Base-by-base conservation (phyloP, 2,113 vertebrate genomes). In the Cinclus cinclus region DNA sequence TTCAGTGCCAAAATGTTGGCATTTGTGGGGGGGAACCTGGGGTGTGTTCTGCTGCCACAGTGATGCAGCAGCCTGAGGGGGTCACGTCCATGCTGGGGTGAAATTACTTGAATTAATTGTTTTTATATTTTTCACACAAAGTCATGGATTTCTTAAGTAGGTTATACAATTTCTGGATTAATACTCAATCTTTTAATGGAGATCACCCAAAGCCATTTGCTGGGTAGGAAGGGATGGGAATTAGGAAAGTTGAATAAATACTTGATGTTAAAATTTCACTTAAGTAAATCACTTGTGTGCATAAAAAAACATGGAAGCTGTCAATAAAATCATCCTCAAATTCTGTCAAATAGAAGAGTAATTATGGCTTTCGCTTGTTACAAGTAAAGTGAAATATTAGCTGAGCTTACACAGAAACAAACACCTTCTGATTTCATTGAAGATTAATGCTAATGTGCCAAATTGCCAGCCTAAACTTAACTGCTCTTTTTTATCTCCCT, bases 401-500 rank as follows among this genome's bases (percentile, higher is more conserved):
- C 86, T 37, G 59, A 88, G 90, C 89, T 91, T 47, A 23, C 76
- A 44, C 77, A 46, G 74, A 92, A 82, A 88, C 79, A 88, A 94
- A 94, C 96, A 89, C 64, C 95, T 89, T 80, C 87, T 87, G 96
- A 94, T 95, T 97, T 87, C 84, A 47, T 30, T 83, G 87, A 95
- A 95, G 96, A 97, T 96, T 93, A 92, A 96, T 96, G 84, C 80
- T 87, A 94, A 96, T 92, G 93, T 94, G 88, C 92, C 83, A 95
- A 94, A 97, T 96, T 95, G 91, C 80, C 44, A 84, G 94, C 46
- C 78, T 68, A 46, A 71, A 93, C 76, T 68, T 97, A 97, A 98
- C 94, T 97, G 93, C 92, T 96, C 88, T 91, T 96, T 97, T 97
- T 93, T 94, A 97, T 97, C 95, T 96, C 90, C 90, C 94, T 95